Evolutionary conservation across 2,888 invertebrate genomes (phyloP).

Genomic region (Sarcophaga caerulescens): DNA sequence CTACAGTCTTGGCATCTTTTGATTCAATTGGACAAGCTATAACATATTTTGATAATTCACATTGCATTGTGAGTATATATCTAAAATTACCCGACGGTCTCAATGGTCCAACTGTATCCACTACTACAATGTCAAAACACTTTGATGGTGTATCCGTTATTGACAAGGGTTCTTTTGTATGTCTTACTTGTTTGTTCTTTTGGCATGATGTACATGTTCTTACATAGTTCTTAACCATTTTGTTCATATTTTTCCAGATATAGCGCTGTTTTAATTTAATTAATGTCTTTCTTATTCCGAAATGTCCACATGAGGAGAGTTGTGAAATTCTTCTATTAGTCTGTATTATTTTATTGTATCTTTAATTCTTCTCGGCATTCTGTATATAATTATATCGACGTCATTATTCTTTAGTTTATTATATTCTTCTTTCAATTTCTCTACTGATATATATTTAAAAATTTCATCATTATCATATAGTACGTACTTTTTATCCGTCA

Average conservation of each 20-base stretch:
- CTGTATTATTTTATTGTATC: conserved; percentile 5
- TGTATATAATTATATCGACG: conserved; percentile 16
- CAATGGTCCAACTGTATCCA: not conserved
- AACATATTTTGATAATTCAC: conserved; percentile 36
- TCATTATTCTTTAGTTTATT: conserved; percentile 15
- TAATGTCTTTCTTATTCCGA: conserved; percentile 22
- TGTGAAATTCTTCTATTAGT: conserved; percentile 15
- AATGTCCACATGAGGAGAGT: conserved; percentile 8
- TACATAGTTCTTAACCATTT: conserved; percentile 1
- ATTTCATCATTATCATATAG: not conserved
- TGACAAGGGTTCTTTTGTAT: conserved; percentile 14
- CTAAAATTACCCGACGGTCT: conserved; percentile 1
- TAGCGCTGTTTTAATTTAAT: conserved; percentile 3
- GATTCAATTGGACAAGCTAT: conserved; percentile 7
- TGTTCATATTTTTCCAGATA: conserved; percentile 21
- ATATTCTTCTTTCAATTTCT: conserved; percentile 15
- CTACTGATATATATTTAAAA: not conserved
- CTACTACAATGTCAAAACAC: not conserved
- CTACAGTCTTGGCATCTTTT: conserved; percentile 31
- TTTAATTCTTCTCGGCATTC: conserved; percentile 17
- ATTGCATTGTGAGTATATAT: conserved; percentile 18
- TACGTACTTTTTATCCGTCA: not conserved
- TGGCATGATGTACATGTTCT: not conserved
- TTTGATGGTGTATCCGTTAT: not conserved
- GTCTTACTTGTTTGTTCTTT: conserved; percentile 21